Conservation (phyloP, 2,888 invertebrate species). For the Drosophila longiperda region DNA sequence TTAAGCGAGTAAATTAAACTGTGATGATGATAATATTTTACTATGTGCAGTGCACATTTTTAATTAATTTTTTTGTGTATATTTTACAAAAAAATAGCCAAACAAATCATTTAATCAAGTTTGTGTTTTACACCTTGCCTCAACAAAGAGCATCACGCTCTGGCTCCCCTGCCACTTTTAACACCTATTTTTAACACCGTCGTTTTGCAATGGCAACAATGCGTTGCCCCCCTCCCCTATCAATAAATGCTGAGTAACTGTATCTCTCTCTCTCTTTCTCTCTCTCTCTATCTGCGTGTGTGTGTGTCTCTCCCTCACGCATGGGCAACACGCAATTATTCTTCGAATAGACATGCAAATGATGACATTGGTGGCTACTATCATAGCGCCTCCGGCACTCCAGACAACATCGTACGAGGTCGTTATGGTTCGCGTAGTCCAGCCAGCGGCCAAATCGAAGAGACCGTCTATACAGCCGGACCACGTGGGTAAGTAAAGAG, state of each 20-base stretch:
- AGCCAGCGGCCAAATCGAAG: constrained; percentile 89
- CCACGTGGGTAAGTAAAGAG: constrained; percentile 88
- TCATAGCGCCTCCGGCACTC: constrained; percentile 88
- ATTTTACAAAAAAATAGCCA: constrained; percentile 13
- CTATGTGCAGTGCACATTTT: neutral
- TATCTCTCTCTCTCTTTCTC: constrained; percentile 20
- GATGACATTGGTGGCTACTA: constrained; percentile 90
- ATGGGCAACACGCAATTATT: constrained; percentile 63
- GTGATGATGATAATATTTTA: neutral
- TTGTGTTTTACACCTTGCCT: constrained; percentile 24
- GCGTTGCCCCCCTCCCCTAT: constrained; percentile 21
- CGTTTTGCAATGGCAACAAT: constrained; percentile 69
- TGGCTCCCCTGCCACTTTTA: constrained; percentile 48
- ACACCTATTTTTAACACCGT: constrained; percentile 65
- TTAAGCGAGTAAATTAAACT: neutral
- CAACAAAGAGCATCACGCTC: constrained; percentile 47
- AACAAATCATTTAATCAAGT: constrained; percentile 53
- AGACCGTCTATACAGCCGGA: constrained; percentile 91
- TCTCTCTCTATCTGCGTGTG: constrained; percentile 6
- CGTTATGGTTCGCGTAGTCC: constrained; percentile 91
- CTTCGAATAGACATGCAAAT: constrained; percentile 85
- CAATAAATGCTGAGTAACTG: constrained; percentile 36
- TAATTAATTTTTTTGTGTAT: neutral
- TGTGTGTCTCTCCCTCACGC: constrained; percentile 29
- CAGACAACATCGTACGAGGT: constrained; percentile 89